These are phyloP conservation scores for Diorhabda sublineata DNA, from an alignment of 1,140 invertebrate species.

Conservation along the genomic window DNA sequence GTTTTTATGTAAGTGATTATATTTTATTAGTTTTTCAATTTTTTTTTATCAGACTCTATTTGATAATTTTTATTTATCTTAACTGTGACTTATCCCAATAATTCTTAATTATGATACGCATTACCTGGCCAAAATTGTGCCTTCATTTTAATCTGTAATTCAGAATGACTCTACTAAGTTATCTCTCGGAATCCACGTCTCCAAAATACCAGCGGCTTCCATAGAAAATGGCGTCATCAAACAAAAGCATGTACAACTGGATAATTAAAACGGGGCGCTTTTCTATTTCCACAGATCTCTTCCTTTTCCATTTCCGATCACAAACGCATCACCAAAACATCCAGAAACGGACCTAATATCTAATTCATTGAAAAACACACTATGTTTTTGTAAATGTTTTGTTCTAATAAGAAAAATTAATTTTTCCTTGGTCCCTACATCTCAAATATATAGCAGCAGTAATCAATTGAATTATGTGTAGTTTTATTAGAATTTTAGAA, in stretches of 20 bases:
- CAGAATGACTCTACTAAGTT: constrained; percentile 1
- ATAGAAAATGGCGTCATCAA: constrained; percentile 19
- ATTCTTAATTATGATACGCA: background rate
- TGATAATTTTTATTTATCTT: too few species aligned
- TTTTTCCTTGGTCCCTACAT: background rate
- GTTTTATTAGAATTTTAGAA: background rate
- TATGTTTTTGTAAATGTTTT: background rate
- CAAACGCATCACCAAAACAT: background rate
- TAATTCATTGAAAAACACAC: background rate
- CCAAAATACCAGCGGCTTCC: background rate
- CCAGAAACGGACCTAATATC: background rate
- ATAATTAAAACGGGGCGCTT: constrained; percentile 19
- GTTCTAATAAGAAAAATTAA: too few species aligned
- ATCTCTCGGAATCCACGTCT: background rate
- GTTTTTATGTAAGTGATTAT: too few species aligned
- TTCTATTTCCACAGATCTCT: constrained; percentile 13
- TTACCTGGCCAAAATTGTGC: background rate
- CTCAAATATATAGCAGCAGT: background rate
- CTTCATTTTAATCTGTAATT: background rate
- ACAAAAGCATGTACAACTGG: constrained; percentile 19
- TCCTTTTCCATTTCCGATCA: background rate
- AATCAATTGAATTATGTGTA: background rate
- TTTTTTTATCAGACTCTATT: too few species aligned
- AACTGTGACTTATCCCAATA: background rate
- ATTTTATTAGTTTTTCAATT: too few species aligned